phyloP scores from a whole-genome alignment of 2,797 vertebrate species.

The Phylloscopus collybita region DNA sequence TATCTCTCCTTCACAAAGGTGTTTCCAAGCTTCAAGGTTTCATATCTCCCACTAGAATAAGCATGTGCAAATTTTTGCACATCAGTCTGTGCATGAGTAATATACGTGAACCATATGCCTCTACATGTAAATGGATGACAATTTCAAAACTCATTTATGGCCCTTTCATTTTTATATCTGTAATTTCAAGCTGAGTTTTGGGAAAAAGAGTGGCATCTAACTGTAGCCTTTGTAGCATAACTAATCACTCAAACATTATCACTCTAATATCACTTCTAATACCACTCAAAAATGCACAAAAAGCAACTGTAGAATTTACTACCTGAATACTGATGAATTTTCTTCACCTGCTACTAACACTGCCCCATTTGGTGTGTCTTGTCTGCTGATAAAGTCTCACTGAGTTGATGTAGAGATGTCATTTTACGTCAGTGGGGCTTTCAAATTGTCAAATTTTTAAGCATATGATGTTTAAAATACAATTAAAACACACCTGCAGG shows the following conservation, averaged over 20 bases:
- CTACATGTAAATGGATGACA: background rate
- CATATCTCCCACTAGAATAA: background rate
- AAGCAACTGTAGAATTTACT: background rate
- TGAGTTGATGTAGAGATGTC: background rate
- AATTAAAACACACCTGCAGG: background rate
- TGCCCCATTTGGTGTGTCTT: background rate
- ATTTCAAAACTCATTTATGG: background rate
- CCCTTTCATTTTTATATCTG: background rate
- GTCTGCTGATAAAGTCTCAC: background rate
- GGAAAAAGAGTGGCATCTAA: background rate
- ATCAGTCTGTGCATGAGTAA: background rate
- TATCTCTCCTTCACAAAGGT: background rate
- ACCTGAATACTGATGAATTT: background rate
- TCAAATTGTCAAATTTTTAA: background rate
- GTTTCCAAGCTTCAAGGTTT: background rate
- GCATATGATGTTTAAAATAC: background rate
- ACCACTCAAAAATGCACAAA: background rate
- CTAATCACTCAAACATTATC: background rate
- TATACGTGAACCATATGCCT: background rate
- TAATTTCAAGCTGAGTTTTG: background rate
- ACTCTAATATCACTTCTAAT: background rate
- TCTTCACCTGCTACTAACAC: background rate
- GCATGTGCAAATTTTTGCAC: background rate
- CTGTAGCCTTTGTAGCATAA: background rate
- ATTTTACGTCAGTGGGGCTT: background rate